phyloP scores from a whole-genome alignment of 2,113 vertebrate genomes.

The Phodopus roborovskii region DNA sequence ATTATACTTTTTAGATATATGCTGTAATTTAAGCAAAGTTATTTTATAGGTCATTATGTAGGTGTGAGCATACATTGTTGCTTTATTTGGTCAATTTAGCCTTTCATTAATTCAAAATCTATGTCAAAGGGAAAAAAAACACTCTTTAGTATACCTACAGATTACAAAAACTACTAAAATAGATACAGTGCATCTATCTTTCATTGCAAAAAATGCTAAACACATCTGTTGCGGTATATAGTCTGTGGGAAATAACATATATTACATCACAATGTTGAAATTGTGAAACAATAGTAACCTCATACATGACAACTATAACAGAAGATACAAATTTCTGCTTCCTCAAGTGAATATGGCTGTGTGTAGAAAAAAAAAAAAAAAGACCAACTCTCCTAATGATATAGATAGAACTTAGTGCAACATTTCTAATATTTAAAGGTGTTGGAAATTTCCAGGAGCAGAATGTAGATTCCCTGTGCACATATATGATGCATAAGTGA shows the following conservation, averaged over 20 bases:
- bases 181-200: neutral
- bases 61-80: neutral
- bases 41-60: neutral
- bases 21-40: neutral
- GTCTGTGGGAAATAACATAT: neutral
- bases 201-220: neutral
- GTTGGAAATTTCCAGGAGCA: neutral
- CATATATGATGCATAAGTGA: neutral
- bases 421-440: neutral
- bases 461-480: neutral
- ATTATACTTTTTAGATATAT: neutral
- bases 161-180: neutral
- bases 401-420: neutral
- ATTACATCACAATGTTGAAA: neutral
- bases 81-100: neutral
- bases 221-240: no score
- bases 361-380: neutral
- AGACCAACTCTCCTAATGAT: fast-evolving
- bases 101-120: neutral
- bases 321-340: neutral
- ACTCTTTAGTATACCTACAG: neutral
- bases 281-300: neutral
- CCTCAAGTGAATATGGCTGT: neutral
- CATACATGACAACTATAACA: neutral
- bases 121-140: neutral